Percentiles rank a stretch among this genome's conserved stretches.
These are phyloP conservation scores for Leistus spinibarbis DNA, from an alignment of 2,888 invertebrate species.

Conservation along the genomic window DNA sequence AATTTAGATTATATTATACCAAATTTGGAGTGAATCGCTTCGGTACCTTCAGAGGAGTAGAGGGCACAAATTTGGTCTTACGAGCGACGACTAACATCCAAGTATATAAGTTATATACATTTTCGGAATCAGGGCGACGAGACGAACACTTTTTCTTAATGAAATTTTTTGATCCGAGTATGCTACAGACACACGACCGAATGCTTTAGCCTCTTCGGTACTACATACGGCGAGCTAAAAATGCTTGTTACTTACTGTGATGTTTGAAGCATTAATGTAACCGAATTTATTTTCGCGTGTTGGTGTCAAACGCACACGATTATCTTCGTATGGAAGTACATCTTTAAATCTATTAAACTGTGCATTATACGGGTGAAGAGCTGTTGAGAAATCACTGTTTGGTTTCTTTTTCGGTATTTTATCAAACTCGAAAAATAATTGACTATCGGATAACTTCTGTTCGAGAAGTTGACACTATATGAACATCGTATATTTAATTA, in stretches of 20 bases:
- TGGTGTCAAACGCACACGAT: conserved; percentile 81
- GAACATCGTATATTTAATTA: not conserved
- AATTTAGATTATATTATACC: too few species aligned
- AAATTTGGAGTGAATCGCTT: too few species aligned
- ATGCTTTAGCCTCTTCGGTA: too few species aligned
- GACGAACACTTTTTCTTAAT: too few species aligned
- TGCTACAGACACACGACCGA: too few species aligned
- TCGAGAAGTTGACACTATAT: conserved; percentile 70
- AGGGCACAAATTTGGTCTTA: too few species aligned
- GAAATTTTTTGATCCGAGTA: too few species aligned
- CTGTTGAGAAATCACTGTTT: conserved; percentile 73
- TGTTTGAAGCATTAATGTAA: conserved; percentile 91
- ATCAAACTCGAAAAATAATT: conserved; percentile 84
- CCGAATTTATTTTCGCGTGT: conserved; percentile 83
- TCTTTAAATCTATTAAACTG: conserved; percentile 65
- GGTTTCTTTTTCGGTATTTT: conserved; percentile 78
- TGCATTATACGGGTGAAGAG: conserved; percentile 72
- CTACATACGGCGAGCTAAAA: too few species aligned
- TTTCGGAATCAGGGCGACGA: too few species aligned
- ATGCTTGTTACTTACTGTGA: conserved; percentile 73
- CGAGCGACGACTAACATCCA: too few species aligned
- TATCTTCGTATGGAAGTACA: conserved; percentile 90
- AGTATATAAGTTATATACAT: too few species aligned
- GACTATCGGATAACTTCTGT: conserved; percentile 72
- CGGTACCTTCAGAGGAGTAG: too few species aligned